A percentile compares a stretch with the other conserved stretches of the same genome.
These are phyloP conservation scores for Netelia melanura DNA, from an alignment of 2,888 invertebrate species.

Conservation along the genomic window DNA sequence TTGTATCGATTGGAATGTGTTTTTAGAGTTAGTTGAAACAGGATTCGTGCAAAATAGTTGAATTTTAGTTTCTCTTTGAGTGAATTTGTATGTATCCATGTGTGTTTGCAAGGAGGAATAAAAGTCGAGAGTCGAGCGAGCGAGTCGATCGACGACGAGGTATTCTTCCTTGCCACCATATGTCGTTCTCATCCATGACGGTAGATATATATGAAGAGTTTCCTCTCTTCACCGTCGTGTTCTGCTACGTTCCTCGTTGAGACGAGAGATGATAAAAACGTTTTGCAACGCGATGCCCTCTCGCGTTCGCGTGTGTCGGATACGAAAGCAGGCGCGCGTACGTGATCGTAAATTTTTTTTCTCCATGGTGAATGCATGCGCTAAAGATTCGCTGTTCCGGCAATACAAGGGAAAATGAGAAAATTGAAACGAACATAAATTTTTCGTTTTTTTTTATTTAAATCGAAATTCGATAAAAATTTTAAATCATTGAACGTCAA, in stretches of 20 bases:
- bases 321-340: background rate
- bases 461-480: too few relatives aligned
- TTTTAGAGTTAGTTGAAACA: too few relatives aligned
- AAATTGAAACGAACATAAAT: background rate
- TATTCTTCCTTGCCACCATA: constrained; percentile 45
- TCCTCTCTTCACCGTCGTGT: constrained; percentile 2
- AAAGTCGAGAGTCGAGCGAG: constrained; percentile 1
- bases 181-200: constrained; percentile 43
- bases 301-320: background rate
- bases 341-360: background rate
- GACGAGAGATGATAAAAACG: constrained; percentile 17
- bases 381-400: background rate
- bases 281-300: background rate
- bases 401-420: background rate
- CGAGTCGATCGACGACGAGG: background rate
- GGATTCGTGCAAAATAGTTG: background rate
- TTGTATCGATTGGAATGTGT: too few relatives aligned
- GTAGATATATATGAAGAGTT: background rate
- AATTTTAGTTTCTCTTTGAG: background rate
- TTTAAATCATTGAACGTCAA: too few relatives aligned
- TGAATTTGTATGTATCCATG: too few relatives aligned
- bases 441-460: too few relatives aligned
- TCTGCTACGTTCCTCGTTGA: background rate
- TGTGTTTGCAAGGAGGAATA: background rate
- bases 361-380: background rate